phyloP scores from a whole-genome alignment of 1,140 invertebrate genomes.

The Pseudomyrmex pallidus region DNA sequence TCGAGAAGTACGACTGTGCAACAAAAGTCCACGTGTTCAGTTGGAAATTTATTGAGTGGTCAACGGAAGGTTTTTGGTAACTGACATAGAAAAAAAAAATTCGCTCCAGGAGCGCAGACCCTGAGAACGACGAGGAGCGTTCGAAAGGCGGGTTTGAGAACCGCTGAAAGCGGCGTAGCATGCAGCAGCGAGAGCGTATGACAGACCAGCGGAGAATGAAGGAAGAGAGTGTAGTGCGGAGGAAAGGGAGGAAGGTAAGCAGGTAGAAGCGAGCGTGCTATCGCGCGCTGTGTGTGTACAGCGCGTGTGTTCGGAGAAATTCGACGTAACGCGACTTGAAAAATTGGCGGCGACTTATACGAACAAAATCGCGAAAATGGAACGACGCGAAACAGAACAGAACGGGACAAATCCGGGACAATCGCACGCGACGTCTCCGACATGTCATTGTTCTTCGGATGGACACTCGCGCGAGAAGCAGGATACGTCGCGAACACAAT shows the following conservation, averaged over 20 bases:
- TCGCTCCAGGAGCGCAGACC: too few relatives aligned
- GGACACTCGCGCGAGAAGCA: too few relatives aligned
- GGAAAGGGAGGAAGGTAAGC: neutral
- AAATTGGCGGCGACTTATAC: conserved; percentile 29
- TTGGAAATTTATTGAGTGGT: too few relatives aligned
- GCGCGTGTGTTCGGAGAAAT: conserved; percentile 55
- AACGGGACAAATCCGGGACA: conserved; percentile 2
- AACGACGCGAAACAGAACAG: conserved; percentile 22
- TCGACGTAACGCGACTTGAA: conserved; percentile 48
- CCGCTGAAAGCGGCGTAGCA: neutral
- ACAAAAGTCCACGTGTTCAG: too few relatives aligned
- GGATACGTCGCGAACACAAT: too few relatives aligned
- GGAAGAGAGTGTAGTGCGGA: neutral
- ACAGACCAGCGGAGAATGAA: neutral
- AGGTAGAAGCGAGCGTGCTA: conserved; percentile 35
- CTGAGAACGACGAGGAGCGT: too few relatives aligned
- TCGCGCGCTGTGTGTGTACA: neutral
- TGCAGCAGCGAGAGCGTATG: conserved; percentile 21
- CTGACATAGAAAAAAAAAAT: too few relatives aligned
- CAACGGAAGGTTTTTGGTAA: too few relatives aligned
- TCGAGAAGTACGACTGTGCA: too few relatives aligned
- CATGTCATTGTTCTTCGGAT: too few relatives aligned
- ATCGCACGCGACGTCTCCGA: neutral
- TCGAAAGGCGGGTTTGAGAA: conserved; percentile 12
- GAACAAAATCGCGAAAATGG: neutral